A percentile compares a stretch with the other conserved stretches of the same genome.
phyloP scores from a whole-genome alignment of 1,140 invertebrate genomes.

The Drosophila fuyamai region DNA sequence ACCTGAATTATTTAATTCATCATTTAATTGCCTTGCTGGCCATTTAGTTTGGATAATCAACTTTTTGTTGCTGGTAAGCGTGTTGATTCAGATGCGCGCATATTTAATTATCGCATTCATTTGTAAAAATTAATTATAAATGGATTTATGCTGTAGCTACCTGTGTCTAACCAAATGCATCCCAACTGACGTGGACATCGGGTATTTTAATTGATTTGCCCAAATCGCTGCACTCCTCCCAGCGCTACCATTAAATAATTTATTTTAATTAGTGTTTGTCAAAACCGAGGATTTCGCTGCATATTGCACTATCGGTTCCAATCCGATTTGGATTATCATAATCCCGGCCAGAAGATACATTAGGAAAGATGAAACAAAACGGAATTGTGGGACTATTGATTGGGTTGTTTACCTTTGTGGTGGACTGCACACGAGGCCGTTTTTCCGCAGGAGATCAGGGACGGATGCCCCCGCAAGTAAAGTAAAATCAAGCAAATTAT shows the following conservation, averaged over 20 bases:
- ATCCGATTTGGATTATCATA: conserved; percentile 49
- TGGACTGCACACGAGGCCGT: conserved; percentile 25
- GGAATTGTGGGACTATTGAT: conserved; percentile 28
- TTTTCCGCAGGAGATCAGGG: conserved; percentile 22
- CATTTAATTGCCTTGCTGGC: conserved; percentile 25
- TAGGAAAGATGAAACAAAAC: neutral
- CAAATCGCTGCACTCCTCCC: conserved; percentile 11
- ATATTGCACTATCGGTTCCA: conserved; percentile 25
- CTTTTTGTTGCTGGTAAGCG: conserved; percentile 3
- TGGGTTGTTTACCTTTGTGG: conserved; percentile 44
- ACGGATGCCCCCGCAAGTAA: conserved; percentile 40
- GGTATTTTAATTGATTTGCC: conserved; percentile 42
- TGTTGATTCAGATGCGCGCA: conserved; percentile 36
- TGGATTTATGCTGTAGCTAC: conserved; percentile 46
- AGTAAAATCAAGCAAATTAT: conserved; percentile 76
- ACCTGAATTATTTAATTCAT: conserved; percentile 15
- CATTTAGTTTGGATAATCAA: conserved; percentile 16
- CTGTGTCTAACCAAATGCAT: conserved; percentile 34
- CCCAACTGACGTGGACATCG: conserved; percentile 1
- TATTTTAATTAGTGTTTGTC: conserved; percentile 60
- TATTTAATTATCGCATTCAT: conserved; percentile 59
- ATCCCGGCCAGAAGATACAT: conserved; percentile 5
- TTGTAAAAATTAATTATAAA: conserved; percentile 66
- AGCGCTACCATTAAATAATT: conserved; percentile 43
- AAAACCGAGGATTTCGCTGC: conserved; percentile 28